phyloP scores from a whole-genome alignment of 2,113 vertebrate species.

The Erythrocercus mccallii region DNA sequence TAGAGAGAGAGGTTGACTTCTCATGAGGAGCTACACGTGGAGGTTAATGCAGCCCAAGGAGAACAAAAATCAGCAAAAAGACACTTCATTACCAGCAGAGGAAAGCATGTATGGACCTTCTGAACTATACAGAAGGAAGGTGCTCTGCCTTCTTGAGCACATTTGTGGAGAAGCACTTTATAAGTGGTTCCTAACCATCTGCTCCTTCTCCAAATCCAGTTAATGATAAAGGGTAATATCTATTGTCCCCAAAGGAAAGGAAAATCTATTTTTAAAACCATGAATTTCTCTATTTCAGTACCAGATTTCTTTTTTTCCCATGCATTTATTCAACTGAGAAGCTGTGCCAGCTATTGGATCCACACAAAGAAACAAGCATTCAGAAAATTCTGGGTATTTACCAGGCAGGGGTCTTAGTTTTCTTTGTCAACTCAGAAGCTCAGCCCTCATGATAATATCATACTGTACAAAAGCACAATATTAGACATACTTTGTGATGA shows the following conservation, averaged over 20 bases:
- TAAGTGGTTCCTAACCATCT: neutral
- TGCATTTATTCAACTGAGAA: neutral
- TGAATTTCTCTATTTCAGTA: neutral
- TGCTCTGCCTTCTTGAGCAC: neutral
- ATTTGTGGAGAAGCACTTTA: neutral
- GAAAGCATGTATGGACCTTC: neutral
- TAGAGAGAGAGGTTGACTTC: accelerated
- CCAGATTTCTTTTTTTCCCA: neutral
- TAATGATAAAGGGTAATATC: neutral
- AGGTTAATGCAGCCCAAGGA: neutral
- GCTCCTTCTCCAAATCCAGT: neutral
- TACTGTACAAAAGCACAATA: neutral
- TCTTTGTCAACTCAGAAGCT: neutral
- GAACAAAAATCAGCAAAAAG: neutral
- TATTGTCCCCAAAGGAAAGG: neutral
- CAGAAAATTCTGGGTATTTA: neutral
- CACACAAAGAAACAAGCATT: neutral
- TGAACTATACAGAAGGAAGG: neutral
- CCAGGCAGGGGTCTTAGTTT: neutral
- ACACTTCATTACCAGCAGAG: neutral
- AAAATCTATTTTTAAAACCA: neutral
- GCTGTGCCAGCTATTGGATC: neutral
- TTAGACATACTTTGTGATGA: neutral
- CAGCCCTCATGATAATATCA: neutral
- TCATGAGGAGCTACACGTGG: neutral